Conservation (phyloP, 2,888 invertebrate species). For the Aethes cnicana region DNA sequence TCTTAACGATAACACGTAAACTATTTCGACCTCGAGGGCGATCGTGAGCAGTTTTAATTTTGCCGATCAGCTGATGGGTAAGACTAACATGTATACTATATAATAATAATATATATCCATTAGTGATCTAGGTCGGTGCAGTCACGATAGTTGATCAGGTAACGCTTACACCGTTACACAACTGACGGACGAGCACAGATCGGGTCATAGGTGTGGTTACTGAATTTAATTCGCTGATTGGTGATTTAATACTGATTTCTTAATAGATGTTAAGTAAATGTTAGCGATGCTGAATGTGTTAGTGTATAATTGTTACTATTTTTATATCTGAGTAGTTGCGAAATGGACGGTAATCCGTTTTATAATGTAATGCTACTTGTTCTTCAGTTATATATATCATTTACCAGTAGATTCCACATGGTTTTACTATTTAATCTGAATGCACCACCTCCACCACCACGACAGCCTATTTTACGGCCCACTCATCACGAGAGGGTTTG, state of each 20-base stretch:
- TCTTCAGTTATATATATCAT: too few species aligned
- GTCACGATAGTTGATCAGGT: slow-evolving; percentile 33
- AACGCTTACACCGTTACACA: slow-evolving; percentile 17
- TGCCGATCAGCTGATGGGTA: slow-evolving; percentile 1
- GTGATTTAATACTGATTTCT: slow-evolving; percentile 12
- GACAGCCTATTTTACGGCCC: too few species aligned
- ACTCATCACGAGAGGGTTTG: too few species aligned
- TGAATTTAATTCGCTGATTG: slow-evolving; percentile 13
- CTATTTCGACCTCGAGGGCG: slow-evolving; percentile 1
- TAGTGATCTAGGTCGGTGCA: slow-evolving; percentile 36
- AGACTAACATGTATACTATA: background rate
- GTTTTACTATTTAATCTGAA: too few species aligned
- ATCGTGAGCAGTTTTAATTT: slow-evolving; percentile 12
- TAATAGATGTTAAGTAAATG: background rate
- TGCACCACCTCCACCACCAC: too few species aligned
- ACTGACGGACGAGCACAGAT: slow-evolving; percentile 1
- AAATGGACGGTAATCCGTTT: too few species aligned
- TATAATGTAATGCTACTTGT: too few species aligned
- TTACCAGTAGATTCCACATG: too few species aligned
- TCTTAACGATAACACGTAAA: too few species aligned
- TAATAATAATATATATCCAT: slow-evolving; percentile 14
- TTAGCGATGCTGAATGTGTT: background rate
- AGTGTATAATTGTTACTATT: background rate
- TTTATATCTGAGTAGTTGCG: background rate
- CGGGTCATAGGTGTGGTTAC: slow-evolving; percentile 11